A percentile compares a stretch with the other conserved stretches of the same genome.
These are phyloP conservation scores for Halictus quadricinctus DNA, from an alignment of 2,888 invertebrate species.

Conservation along the genomic window DNA sequence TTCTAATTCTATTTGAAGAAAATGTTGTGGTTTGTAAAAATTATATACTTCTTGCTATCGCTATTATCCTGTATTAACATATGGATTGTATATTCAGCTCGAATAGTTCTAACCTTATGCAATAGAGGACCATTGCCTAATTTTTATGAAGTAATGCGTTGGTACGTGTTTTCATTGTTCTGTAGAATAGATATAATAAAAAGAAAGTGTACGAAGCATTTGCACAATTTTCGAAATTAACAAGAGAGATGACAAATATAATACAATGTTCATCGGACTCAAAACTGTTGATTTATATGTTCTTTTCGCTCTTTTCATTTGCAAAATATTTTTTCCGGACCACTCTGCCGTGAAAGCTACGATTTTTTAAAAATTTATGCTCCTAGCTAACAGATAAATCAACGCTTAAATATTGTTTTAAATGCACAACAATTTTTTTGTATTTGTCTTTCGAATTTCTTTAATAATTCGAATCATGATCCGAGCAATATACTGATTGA, in stretches of 20 bases:
- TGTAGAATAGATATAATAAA: neutral
- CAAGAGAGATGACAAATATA: too few species aligned
- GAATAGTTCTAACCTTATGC: neutral
- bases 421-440: neutral
- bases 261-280: too few species aligned
- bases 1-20: neutral
- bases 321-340: neutral
- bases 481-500: neutral
- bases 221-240: neutral
- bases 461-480: neutral
- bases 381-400: neutral
- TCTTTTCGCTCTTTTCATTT: neutral
- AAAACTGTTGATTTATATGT: neutral
- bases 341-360: neutral
- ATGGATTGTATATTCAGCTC: neutral
- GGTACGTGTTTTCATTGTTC: neutral
- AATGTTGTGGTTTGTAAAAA: neutral
- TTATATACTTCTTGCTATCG: neutral
- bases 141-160: neutral
- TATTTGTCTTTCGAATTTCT: neutral
- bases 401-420: neutral
- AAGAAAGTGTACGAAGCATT: neutral
- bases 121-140: conserved; percentile 1
- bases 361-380: neutral
- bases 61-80: neutral